phyloP scores from a whole-genome alignment of 1,140 invertebrate genomes.

The Holotrichia oblita region DNA sequence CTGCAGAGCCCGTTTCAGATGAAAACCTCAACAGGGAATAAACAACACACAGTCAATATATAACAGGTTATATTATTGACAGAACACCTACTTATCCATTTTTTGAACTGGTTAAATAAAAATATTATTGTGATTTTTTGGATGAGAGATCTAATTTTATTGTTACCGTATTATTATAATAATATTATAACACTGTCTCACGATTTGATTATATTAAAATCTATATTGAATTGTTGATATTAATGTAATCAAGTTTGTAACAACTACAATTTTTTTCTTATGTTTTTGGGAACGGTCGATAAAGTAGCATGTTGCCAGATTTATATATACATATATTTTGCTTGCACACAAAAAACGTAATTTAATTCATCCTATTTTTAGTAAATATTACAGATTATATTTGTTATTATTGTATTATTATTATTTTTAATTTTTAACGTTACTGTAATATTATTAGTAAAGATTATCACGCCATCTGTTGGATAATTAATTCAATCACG shows the following conservation, averaged over 20 bases:
- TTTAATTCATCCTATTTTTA: too few species aligned
- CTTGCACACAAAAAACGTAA: not conserved
- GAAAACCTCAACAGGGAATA: conserved; percentile 74
- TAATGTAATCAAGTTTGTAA: not conserved
- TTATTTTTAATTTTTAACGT: not conserved
- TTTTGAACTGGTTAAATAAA: conserved; percentile 23
- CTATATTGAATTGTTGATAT: not conserved
- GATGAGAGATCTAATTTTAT: conserved; percentile 32
- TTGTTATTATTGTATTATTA: not conserved
- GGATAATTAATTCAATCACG: not conserved
- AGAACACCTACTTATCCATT: not conserved
- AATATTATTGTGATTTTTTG: conserved; percentile 23
- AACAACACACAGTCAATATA: not conserved
- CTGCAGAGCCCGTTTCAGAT: conserved; percentile 70
- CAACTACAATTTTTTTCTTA: not conserved
- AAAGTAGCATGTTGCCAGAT: not conserved
- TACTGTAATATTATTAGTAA: not conserved
- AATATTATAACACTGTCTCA: not conserved
- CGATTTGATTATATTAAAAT: not conserved
- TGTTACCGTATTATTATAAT: not conserved
- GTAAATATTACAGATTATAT: not conserved
- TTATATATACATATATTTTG: conserved; percentile 11
- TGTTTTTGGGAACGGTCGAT: conserved; percentile 4
- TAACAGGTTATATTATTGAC: not conserved
- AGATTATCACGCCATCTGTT: not conserved